These are phyloP conservation scores for Tenthredo distinguenda DNA, from an alignment of 2,888 invertebrate genomes.

Conservation along the genomic window DNA sequence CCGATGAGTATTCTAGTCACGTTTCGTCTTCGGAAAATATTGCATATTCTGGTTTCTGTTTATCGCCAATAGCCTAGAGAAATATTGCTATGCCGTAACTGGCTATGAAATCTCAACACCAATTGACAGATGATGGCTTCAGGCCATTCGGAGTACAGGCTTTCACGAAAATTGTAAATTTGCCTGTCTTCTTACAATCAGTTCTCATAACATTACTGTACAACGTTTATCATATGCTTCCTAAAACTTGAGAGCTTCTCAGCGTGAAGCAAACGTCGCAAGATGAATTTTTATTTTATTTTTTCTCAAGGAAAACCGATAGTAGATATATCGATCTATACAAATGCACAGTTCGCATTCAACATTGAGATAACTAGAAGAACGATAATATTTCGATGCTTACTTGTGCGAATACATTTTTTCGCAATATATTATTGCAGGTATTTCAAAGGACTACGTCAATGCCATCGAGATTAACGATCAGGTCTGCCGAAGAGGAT, in stretches of 20 bases:
- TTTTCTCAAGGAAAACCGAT: neutral
- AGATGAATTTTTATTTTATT: neutral
- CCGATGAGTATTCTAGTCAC: neutral
- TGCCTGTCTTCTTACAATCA: too few species aligned
- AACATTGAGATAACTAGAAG: too few species aligned
- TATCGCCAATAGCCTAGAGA: too few species aligned
- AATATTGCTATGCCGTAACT: neutral
- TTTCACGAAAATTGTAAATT: too few species aligned
- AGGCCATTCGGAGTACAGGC: neutral
- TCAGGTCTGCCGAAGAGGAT: neutral
- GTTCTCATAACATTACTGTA: neutral
- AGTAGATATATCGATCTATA: too few species aligned
- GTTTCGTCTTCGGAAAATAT: neutral
- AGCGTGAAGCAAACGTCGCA: neutral
- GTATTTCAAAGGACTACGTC: neutral
- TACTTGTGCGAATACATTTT: too few species aligned
- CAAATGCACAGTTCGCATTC: too few species aligned
- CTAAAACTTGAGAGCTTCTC: neutral
- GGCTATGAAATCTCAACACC: neutral
- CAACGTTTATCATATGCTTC: neutral
- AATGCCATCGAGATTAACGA: neutral
- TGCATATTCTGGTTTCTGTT: too few species aligned
- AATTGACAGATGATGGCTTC: neutral
- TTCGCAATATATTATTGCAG: neutral
- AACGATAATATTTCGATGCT: too few species aligned